Percentiles rank a stretch among this genome's conserved stretches.
phyloP scores from a whole-genome alignment of 2,797 vertebrate species.

The Girardinus metallicus region DNA sequence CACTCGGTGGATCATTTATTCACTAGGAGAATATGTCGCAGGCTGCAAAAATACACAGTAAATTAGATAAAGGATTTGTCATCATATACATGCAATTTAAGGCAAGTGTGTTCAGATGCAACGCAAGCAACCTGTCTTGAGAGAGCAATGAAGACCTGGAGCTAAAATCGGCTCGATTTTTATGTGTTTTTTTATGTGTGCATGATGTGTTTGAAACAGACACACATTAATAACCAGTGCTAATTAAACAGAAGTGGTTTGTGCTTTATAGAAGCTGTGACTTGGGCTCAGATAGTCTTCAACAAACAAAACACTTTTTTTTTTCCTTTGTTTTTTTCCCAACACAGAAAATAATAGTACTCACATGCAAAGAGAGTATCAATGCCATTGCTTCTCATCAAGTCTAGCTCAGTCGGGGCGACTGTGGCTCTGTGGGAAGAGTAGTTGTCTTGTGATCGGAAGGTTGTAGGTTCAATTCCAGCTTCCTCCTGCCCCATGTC shows the following conservation, averaged over 20 bases:
- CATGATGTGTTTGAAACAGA: constrained; percentile 27
- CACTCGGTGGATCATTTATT: constrained; percentile 69
- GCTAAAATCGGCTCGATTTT: constrained; percentile 29
- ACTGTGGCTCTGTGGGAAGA: no score
- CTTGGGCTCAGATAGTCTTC: background rate
- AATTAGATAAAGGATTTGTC: constrained; percentile 75
- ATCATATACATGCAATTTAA: constrained; percentile 62
- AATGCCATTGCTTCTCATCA: background rate
- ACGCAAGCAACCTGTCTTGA: constrained; percentile 74
- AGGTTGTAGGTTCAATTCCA: no score
- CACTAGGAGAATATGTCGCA: constrained; percentile 59
- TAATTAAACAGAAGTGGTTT: constrained; percentile 39
- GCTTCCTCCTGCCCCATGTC: no score
- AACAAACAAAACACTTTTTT: background rate
- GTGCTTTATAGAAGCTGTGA: constrained; percentile 29
- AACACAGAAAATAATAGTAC: background rate
- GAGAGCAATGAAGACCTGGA: constrained; percentile 71
- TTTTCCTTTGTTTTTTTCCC: background rate
- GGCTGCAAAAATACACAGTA: constrained; percentile 59
- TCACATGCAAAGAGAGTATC: background rate
- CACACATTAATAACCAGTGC: constrained; percentile 23
- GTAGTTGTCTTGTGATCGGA: no score
- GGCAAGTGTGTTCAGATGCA: constrained; percentile 68
- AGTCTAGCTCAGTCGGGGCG: no score
- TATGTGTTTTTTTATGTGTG: constrained; percentile 34